Evolutionary conservation across 2,888 invertebrate genomes (phyloP).

Genomic region (Coremacera marginata): DNA sequence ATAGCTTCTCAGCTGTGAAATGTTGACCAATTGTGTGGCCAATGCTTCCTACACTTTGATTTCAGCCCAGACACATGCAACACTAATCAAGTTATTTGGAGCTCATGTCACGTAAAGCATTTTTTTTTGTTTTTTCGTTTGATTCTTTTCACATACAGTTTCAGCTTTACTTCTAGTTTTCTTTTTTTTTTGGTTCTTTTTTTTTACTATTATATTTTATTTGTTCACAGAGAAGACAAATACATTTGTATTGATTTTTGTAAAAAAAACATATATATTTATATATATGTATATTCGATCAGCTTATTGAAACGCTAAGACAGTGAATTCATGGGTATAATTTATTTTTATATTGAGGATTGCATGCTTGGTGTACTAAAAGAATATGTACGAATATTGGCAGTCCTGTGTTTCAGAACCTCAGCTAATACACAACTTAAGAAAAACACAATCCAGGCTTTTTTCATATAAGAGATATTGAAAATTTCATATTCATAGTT

Average conservation of each 20-base stretch:
- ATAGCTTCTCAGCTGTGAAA: constrained; percentile 28
- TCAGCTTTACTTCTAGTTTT: not conserved
- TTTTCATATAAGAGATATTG: no score
- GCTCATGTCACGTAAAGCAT: constrained; percentile 50
- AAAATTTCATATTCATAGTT: no score
- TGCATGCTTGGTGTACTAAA: no score
- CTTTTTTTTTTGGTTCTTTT: not conserved
- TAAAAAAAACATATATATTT: not conserved
- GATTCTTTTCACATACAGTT: not conserved
- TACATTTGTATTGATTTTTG: not conserved
- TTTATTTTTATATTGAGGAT: no score
- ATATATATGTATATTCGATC: no score
- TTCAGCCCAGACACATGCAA: constrained; percentile 10
- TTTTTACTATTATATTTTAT: not conserved
- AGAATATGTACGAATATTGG: no score
- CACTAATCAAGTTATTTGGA: constrained; percentile 49
- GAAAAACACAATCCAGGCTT: no score
- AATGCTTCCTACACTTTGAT: constrained; percentile 20
- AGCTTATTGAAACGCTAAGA: no score
- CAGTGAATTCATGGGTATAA: no score
- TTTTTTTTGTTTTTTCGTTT: constrained; percentile 6
- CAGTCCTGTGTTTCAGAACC: no score
- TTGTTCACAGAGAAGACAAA: not conserved
- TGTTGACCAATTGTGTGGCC: constrained; percentile 33
- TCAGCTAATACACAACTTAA: no score